A percentile compares a stretch with the other conserved stretches of the same genome.
Conservation (phyloP, 2,113 vertebrate genomes). For the Psilopogon haemacephalus region DNA sequence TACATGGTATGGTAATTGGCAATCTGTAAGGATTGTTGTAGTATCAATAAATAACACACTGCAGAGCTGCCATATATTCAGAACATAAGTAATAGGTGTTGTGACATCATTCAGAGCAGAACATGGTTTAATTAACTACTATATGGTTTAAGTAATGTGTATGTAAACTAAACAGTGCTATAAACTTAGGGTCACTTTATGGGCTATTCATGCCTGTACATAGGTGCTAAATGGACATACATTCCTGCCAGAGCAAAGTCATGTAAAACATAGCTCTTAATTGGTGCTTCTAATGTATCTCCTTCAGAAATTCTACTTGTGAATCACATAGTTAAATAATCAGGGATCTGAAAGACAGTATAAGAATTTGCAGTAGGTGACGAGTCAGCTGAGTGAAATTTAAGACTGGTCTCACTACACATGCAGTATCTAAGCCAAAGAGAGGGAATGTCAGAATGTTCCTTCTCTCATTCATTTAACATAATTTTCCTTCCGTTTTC, state of each 20-base stretch:
- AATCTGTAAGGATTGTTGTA: not conserved
- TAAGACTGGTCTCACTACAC: not conserved
- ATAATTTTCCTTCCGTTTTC: not conserved
- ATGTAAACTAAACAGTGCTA: not conserved
- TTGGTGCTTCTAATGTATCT: not conserved
- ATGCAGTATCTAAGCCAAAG: not conserved
- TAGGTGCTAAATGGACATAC: not conserved
- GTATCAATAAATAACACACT: not conserved
- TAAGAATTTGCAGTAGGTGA: not conserved
- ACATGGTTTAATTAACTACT: constrained; percentile 4
- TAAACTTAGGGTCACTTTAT: not conserved
- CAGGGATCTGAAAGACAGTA: not conserved
- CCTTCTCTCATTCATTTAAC: not conserved
- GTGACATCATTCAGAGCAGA: not conserved
- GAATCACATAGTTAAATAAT: not conserved
- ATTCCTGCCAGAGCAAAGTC: not conserved
- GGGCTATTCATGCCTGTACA: not conserved
- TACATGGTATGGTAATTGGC: not conserved
- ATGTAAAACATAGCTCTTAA: not conserved
- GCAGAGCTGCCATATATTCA: not conserved
- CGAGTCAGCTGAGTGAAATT: not conserved
- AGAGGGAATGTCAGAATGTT: not conserved
- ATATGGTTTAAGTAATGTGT: constrained; percentile 1
- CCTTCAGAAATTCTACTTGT: not conserved
- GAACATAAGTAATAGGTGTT: not conserved